phyloP scores from a whole-genome alignment of 1,140 invertebrate species.

The Magallana gigas region DNA sequence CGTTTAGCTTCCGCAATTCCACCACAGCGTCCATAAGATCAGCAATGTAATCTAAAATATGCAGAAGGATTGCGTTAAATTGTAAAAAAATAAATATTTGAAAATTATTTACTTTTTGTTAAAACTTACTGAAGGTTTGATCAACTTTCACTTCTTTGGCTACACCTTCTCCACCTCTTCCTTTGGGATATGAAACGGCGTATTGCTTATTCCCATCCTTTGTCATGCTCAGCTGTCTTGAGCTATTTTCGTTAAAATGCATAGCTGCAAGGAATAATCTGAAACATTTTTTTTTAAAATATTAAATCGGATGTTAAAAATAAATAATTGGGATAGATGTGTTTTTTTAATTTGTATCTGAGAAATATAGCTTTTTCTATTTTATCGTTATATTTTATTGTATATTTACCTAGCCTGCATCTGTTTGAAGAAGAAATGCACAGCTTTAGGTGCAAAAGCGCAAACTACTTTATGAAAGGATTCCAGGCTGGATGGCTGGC shows the following conservation, averaged over 20 bases:
- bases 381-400: too few relatives aligned
- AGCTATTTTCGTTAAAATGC: slow-evolving; percentile 35
- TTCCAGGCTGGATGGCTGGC: neutral
- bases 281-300: neutral
- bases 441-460: slow-evolving; percentile 7
- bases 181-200: slow-evolving; percentile 22
- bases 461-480: neutral
- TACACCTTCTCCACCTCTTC: neutral
- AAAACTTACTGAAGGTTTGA: slow-evolving; percentile 23
- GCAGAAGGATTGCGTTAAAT: neutral
- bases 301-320: neutral
- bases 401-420: slow-evolving; percentile 31
- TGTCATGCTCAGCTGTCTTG: neutral
- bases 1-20: neutral
- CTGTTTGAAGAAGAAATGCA: slow-evolving; percentile 26
- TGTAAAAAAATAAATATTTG: too few relatives aligned
- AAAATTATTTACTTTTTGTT: too few relatives aligned
- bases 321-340: too few relatives aligned
- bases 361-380: too few relatives aligned
- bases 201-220: neutral
- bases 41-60: slow-evolving; percentile 16
- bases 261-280: slow-evolving; percentile 1
- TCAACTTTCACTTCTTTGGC: slow-evolving; percentile 29
- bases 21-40: slow-evolving; percentile 19
- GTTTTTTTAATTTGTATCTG: too few relatives aligned